Conservation (phyloP, 2,888 invertebrate genomes). For the Ptychoptera albimana region DNA sequence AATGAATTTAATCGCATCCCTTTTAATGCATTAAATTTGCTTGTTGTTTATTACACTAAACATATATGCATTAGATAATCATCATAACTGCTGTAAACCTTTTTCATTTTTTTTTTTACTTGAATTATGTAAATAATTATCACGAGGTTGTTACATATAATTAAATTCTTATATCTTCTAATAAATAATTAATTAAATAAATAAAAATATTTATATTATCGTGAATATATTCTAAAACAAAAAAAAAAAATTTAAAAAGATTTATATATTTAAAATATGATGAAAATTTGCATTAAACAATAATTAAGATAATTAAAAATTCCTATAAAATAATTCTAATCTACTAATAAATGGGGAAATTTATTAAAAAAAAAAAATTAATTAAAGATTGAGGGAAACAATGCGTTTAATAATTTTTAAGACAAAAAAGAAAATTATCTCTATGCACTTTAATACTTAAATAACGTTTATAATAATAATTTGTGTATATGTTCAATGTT, state of each 20-base stretch:
- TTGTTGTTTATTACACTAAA: too few relatives aligned
- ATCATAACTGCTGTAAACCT: not conserved
- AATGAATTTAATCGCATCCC: constrained; percentile 2
- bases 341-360: too few relatives aligned
- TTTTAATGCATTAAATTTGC: constrained; percentile 4
- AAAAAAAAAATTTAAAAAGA: not conserved
- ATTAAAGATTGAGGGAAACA: constrained; percentile 8
- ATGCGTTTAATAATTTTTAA: constrained; percentile 10
- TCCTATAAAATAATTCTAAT: too few relatives aligned
- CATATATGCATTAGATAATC: not conserved
- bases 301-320: not conserved
- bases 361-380: not conserved
- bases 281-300: not conserved
- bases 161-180: not conserved
- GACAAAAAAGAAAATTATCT: constrained; percentile 4
- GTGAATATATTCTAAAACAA: not conserved
- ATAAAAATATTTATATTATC: not conserved
- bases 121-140: constrained; percentile 2
- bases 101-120: not conserved
- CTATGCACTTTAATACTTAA: not conserved
- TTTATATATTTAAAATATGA: not conserved
- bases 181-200: not conserved
- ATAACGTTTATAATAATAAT: not conserved
- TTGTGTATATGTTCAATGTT: too few relatives aligned
- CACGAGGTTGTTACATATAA: not conserved